Conservation (phyloP, 2,888 invertebrate genomes). For the Netelia inedita region DNA sequence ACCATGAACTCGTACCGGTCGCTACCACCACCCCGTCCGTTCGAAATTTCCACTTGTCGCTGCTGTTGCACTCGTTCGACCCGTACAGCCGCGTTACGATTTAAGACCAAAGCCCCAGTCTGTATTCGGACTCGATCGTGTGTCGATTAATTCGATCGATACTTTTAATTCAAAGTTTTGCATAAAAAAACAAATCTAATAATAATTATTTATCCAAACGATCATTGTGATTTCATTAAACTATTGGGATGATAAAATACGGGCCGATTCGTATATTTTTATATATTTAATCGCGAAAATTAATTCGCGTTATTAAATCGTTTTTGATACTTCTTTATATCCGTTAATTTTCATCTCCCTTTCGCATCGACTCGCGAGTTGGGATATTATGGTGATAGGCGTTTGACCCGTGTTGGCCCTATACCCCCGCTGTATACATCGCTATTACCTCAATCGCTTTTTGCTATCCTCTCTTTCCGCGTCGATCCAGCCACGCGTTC, state of each 20-base stretch:
- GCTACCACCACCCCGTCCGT: conserved; percentile 9
- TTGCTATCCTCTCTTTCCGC: conserved; percentile 44
- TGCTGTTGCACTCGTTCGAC: conserved; percentile 27
- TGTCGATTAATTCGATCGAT: conserved; percentile 10
- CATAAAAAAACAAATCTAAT: not conserved
- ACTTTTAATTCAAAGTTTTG: too few species aligned
- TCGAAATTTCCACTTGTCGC: conserved; percentile 49
- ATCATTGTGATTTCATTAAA: too few species aligned
- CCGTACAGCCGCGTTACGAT: not conserved
- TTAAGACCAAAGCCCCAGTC: not conserved
- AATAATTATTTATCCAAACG: too few species aligned
- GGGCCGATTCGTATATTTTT: too few species aligned
- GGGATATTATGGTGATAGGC: not conserved
- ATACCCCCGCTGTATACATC: not conserved
- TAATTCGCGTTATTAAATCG: too few species aligned
- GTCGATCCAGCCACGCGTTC: not conserved
- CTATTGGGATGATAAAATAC: too few species aligned
- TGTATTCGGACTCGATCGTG: not conserved
- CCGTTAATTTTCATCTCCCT: too few species aligned
- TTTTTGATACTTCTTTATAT: too few species aligned
- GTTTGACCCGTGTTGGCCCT: not conserved
- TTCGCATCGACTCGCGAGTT: too few species aligned
- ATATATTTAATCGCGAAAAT: too few species aligned
- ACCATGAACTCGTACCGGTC: conserved; percentile 5
- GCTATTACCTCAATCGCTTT: conserved; percentile 30